Conservation (phyloP, 2,888 invertebrate genomes). For the Alcis repandata region DNA sequence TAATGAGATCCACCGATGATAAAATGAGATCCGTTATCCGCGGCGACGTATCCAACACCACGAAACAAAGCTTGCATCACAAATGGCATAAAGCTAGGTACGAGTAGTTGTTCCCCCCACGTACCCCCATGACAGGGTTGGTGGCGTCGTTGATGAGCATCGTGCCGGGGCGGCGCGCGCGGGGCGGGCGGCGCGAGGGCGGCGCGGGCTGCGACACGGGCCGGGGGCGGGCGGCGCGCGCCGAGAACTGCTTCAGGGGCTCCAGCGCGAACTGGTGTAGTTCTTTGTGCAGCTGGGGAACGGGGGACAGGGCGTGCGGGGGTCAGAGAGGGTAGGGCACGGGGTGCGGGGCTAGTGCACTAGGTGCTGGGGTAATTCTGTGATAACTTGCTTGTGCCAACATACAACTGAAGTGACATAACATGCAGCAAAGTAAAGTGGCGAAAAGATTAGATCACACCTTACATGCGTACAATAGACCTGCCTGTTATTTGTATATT, state of each 20-base stretch:
- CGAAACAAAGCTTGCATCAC: not conserved
- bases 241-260: constrained; percentile 43
- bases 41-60: not conserved
- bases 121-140: constrained; percentile 59
- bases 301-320: no score
- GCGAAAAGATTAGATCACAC: not conserved
- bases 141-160: constrained; percentile 65
- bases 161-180: constrained; percentile 62
- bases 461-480: not conserved
- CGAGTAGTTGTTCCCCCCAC: constrained; percentile 11
- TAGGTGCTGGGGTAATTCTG: no score
- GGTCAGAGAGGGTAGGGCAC: not conserved
- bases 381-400: no score
- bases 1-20: no score
- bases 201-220: constrained; percentile 63
- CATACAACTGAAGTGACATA: no score
- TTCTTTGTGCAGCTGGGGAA: constrained; percentile 78
- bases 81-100: not conserved
- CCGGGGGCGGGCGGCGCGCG: constrained; percentile 48
- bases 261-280: constrained; percentile 67
- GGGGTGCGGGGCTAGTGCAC: not conserved
- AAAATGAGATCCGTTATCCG: no score
- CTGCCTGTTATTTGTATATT: no score
- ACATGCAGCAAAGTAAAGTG: not conserved
- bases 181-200: constrained; percentile 46